Percentiles rank a stretch among this genome's conserved stretches.
phyloP scores from a whole-genome alignment of 2,888 invertebrate genomes.

The Odontocerum albicorne region DNA sequence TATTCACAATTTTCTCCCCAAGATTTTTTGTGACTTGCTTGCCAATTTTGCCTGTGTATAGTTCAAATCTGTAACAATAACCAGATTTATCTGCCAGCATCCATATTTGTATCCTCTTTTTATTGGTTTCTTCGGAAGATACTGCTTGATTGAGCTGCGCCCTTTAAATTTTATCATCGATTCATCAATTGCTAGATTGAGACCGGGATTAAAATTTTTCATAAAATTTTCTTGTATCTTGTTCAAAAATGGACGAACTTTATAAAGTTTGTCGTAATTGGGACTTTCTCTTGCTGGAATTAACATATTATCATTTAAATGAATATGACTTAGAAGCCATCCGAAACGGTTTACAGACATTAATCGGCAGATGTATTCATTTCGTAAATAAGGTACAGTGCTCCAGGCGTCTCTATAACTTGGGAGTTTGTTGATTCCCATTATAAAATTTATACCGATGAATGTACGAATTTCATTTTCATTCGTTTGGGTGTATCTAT shows the following conservation, averaged over 20 bases:
- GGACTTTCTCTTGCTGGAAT: slow-evolving; percentile 1
- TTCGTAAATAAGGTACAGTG: slow-evolving; percentile 3
- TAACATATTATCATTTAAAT: slow-evolving; percentile 6
- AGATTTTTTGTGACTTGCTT: no score
- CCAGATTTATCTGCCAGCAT: slow-evolving; percentile 2
- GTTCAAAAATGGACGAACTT: slow-evolving; percentile 5
- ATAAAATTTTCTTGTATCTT: not conserved
- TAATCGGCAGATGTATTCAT: slow-evolving; percentile 5
- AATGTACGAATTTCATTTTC: no score
- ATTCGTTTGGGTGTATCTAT: no score
- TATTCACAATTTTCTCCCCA: no score
- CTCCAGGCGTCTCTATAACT: slow-evolving; percentile 6
- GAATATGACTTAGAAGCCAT: slow-evolving; percentile 8
- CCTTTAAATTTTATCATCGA: slow-evolving; percentile 38
- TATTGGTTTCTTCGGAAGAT: slow-evolving; percentile 41
- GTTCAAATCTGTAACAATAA: slow-evolving; percentile 3
- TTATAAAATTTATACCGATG: no score
- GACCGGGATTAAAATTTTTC: slow-evolving; percentile 1
- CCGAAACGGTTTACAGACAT: slow-evolving; percentile 5
- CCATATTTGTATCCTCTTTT: slow-evolving; percentile 40
- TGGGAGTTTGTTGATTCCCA: slow-evolving; percentile 7
- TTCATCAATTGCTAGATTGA: slow-evolving; percentile 33
- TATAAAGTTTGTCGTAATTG: slow-evolving; percentile 10
- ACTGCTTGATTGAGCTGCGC: slow-evolving; percentile 39
- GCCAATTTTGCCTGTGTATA: slow-evolving; percentile 12